Percentiles rank a stretch among this genome's conserved stretches.
Evolutionary conservation across 1,140 invertebrate genomes (phyloP).

Genomic region (Drosophila bipectinata): DNA sequence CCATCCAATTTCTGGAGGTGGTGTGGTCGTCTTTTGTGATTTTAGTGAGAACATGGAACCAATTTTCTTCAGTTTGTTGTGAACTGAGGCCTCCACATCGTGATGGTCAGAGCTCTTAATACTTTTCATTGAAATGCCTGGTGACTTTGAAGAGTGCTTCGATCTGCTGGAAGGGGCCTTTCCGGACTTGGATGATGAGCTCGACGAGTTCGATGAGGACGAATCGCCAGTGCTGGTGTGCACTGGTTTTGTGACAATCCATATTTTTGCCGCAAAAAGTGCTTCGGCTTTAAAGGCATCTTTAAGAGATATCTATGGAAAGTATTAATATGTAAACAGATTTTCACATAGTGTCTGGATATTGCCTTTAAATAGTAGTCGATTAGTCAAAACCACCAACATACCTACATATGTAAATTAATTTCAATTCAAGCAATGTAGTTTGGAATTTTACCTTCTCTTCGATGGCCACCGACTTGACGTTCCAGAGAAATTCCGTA

Average conservation of each 20-base stretch:
- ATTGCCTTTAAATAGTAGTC: too few relatives aligned
- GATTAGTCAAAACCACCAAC: too few relatives aligned
- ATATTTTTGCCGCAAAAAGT: conserved; percentile 86
- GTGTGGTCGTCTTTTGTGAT: conserved; percentile 49
- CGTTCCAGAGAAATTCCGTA: conserved; percentile 88
- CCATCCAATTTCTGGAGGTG: conserved; percentile 49
- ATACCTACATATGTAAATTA: too few relatives aligned
- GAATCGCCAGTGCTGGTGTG: conserved; percentile 61
- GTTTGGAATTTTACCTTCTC: conserved; percentile 84
- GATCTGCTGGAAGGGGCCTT: conserved; percentile 56
- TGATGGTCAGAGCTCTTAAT: conserved; percentile 50
- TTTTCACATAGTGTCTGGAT: neutral
- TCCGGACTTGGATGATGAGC: conserved; percentile 55
- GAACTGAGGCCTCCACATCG: conserved; percentile 63
- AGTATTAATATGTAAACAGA: conserved; percentile 39
- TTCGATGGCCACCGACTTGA: conserved; percentile 86
- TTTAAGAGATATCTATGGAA: conserved; percentile 84
- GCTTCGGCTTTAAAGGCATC: conserved; percentile 86
- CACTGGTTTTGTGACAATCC: conserved; percentile 79
- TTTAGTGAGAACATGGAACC: conserved; percentile 79
- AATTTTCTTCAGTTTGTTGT: conserved; percentile 70
- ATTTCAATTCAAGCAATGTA: neutral
- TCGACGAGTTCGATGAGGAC: conserved; percentile 39
- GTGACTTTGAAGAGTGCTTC: conserved; percentile 67
- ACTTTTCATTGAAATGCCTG: conserved; percentile 68